Conservation (phyloP, 2,113 vertebrate species). For the Pleuronectes platessa region DNA sequence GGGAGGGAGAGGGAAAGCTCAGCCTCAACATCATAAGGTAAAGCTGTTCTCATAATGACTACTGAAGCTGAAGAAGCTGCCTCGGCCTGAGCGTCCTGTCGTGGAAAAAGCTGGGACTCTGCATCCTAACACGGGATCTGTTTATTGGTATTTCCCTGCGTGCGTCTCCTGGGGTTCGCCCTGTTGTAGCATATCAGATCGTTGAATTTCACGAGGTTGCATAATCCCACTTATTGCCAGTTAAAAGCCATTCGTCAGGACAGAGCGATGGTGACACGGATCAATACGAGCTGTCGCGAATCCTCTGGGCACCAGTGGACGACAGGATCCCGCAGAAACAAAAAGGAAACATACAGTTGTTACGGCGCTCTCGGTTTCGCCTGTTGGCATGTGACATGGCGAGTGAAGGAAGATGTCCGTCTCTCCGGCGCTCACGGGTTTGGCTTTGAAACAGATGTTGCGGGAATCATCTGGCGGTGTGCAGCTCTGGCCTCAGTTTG, state of each 20-base stretch:
- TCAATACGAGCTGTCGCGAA: conserved; percentile 73
- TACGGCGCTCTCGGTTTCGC: conserved; percentile 49
- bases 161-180: conserved; percentile 34
- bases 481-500: conserved; percentile 52
- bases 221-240: conserved; percentile 72
- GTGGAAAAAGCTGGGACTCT: conserved; percentile 45
- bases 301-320: conserved; percentile 55
- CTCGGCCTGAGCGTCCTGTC: conserved; percentile 32
- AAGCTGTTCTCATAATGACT: not conserved
- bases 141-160: conserved; percentile 28
- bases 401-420: conserved; percentile 68
- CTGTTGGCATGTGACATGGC: conserved; percentile 67
- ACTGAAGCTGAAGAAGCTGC: conserved; percentile 11
- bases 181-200: conserved; percentile 60
- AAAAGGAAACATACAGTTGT: conserved; percentile 72
- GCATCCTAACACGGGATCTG: conserved; percentile 42
- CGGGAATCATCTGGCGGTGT: conserved; percentile 34
- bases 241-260: conserved; percentile 71
- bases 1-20: conserved; percentile 1
- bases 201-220: conserved; percentile 70
- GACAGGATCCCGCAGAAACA: conserved; percentile 40
- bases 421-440: conserved; percentile 43
- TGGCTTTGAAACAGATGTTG: conserved; percentile 58
- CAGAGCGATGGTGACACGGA: conserved; percentile 77
- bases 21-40: conserved; percentile 3